Percentiles rank a stretch among this genome's conserved stretches.
Conservation (phyloP, 2,113 vertebrate genomes). For the Sander lucioperca region DNA sequence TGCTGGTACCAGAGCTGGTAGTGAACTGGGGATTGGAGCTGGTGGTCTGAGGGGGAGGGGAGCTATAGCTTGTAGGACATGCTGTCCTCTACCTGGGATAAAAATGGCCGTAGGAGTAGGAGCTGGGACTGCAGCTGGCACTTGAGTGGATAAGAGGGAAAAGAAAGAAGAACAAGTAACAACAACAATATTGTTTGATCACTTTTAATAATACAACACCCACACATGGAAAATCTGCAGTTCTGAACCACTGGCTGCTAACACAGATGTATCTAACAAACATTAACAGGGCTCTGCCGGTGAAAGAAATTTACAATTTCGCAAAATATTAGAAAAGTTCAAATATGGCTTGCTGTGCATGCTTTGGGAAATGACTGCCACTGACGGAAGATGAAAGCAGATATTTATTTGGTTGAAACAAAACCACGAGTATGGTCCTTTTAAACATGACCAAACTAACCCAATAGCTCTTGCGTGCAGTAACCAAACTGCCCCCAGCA, state of each 20-base stretch:
- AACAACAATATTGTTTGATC: neutral
- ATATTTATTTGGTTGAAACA: neutral
- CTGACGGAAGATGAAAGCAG: neutral
- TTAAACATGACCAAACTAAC: neutral
- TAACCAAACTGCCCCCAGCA: neutral
- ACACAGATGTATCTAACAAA: neutral
- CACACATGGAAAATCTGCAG: neutral
- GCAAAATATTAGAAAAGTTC: neutral
- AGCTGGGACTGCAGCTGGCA: slow-evolving; percentile 37
- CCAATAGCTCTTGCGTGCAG: neutral
- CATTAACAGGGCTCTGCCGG: neutral
- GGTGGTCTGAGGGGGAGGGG: slow-evolving; percentile 59
- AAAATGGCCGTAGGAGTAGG: slow-evolving; percentile 64
- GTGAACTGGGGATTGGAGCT: slow-evolving; percentile 34
- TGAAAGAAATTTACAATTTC: no score
- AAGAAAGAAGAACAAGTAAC: neutral
- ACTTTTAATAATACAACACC: neutral
- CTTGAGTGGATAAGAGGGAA: slow-evolving; percentile 26
- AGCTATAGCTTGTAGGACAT: slow-evolving; percentile 72
- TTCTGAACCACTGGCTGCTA: neutral
- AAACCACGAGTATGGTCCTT: neutral
- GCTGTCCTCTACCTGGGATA: slow-evolving; percentile 68
- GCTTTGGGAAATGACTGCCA: neutral
- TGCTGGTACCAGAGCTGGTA: slow-evolving; percentile 31
- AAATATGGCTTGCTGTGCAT: neutral